Base-by-base conservation (phyloP, 2,888 invertebrate species). In the Ormyrus rosae region DNA sequence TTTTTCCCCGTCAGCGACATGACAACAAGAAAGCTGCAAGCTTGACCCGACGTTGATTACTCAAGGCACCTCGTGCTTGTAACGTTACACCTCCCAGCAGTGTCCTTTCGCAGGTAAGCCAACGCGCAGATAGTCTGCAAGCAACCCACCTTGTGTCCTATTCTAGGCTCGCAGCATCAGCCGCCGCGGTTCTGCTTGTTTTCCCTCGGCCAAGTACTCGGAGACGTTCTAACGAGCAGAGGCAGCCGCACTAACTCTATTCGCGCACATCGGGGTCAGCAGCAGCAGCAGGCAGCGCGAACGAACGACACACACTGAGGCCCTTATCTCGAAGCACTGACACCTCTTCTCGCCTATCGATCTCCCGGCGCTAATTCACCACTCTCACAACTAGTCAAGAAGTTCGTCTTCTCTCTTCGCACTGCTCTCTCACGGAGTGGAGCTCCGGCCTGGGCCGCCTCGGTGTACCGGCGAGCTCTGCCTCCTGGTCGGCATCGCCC, bases 261-360 rank as follows among this genome's bases (percentile, higher is more conserved):
- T 63, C 74, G 65, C 74, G 65, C 65, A 65, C 65, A 65, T 65
- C 65, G 65, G 34, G 65, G 65, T 65, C 65, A 65, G 34, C 34
- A 34, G 34, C 34, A 34, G 34, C 34, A 34, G 34, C 34, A 34
- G 34, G 34, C 34, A 34, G 34, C 65, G 50, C 46, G 65, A 53
- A 53, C 10, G 7, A 53, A 9, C 7, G 7, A 53, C 53, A 53
- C 10, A 53, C 53, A 53, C 53, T 53, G 7, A 9, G 53, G 53
- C 10, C 10, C 53, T 53, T 53, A 53, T 53, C 53, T 53, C 53
- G 10, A 10, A 53, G 53, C 53, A 53, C 53, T 53, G 53, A 53
- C 10, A 53, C 53, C 7, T 19, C 60, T 60, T n/a, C 8, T 5
- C 60, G n/a, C 8, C 60, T 60, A n/a, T 34, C 34, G 34, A 34